phyloP scores from a whole-genome alignment of 2,797 vertebrate species.

The Adrianichthys oophorus region DNA sequence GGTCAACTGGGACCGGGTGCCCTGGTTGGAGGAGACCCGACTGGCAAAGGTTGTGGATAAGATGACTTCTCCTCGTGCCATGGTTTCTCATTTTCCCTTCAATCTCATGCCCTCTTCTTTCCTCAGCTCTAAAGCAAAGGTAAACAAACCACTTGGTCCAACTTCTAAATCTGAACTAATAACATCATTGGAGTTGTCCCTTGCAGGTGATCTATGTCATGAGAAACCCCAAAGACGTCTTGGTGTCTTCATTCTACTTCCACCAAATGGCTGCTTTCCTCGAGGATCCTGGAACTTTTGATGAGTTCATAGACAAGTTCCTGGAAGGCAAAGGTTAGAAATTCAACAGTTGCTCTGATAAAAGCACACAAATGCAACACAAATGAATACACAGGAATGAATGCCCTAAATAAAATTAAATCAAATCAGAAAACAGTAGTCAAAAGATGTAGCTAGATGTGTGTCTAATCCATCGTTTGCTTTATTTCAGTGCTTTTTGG shows the following conservation, averaged over 20 bases:
- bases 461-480: neutral
- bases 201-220: conserved; percentile 81
- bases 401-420: too few relatives aligned
- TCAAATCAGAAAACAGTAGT: too few relatives aligned
- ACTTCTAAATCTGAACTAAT: fast-evolving
- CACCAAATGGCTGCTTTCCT: conserved; percentile 82
- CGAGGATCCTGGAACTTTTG: conserved; percentile 82
- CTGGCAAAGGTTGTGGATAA: conserved; percentile 58
- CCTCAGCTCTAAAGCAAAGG: conserved; percentile 83
- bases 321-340: conserved; percentile 70
- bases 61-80: conserved; percentile 68
- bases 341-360: neutral
- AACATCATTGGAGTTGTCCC: neutral
- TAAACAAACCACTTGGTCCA: conserved; percentile 27
- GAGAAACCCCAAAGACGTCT: conserved; percentile 83
- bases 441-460: neutral
- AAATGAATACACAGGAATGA: too few relatives aligned
- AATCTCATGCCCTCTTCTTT: conserved; percentile 79
- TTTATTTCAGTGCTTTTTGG: conserved; percentile 81
- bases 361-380: too few relatives aligned
- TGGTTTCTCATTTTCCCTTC: conserved; percentile 84
- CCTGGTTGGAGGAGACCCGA: conserved; percentile 82
- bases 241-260: conserved; percentile 85
- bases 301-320: conserved; percentile 82
- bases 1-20: conserved; percentile 83